Percentiles rank a stretch among this genome's conserved stretches.
phyloP scores from a whole-genome alignment of 2,888 invertebrate species.

The Drosophila suboccidentalis region DNA sequence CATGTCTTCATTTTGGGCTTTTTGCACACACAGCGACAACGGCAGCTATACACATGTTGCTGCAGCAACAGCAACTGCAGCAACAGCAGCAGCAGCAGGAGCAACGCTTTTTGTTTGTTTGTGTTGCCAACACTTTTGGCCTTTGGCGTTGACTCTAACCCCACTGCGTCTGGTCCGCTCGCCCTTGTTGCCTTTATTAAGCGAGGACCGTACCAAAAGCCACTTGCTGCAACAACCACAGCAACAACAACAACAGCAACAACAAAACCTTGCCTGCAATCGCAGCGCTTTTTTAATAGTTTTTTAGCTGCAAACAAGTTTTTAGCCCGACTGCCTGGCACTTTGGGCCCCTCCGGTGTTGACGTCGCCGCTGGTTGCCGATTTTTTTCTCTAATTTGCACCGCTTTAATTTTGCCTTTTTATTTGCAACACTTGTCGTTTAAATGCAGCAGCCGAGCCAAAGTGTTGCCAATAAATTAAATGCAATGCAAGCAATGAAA shows the following conservation, averaged over 20 bases:
- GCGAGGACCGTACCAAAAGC: conserved; percentile 66
- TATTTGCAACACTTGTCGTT: conserved; percentile 82
- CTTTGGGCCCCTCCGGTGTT: conserved; percentile 60
- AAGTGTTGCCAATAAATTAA: conserved; percentile 81
- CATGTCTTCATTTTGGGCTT: conserved; percentile 77
- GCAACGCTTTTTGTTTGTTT: conserved; percentile 70
- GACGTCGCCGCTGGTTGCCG: conserved; percentile 63
- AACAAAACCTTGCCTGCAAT: conserved; percentile 65
- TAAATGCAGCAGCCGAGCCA: conserved; percentile 70
- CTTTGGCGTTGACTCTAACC: conserved; percentile 78
- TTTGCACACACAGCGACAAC: conserved; percentile 47
- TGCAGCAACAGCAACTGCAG: conserved; percentile 50
- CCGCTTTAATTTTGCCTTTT: conserved; percentile 79
- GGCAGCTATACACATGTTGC: conserved; percentile 73
- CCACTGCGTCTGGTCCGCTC: conserved; percentile 42
- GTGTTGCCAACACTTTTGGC: conserved; percentile 79
- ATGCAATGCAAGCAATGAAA: conserved; percentile 51
- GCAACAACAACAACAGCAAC: conserved; percentile 39
- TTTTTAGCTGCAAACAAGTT: conserved; percentile 72
- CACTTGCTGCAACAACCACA: conserved; percentile 63
- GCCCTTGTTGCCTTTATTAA: conserved; percentile 73
- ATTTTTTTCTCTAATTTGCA: conserved; percentile 72
- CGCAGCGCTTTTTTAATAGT: conserved; percentile 67
- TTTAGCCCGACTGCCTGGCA: conserved; percentile 34
- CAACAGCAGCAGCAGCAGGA: conserved; percentile 33